Evolutionary conservation across 2,797 vertebrate genomes (phyloP).

Genomic region (Gymnoscopelus microlampas): DNA sequence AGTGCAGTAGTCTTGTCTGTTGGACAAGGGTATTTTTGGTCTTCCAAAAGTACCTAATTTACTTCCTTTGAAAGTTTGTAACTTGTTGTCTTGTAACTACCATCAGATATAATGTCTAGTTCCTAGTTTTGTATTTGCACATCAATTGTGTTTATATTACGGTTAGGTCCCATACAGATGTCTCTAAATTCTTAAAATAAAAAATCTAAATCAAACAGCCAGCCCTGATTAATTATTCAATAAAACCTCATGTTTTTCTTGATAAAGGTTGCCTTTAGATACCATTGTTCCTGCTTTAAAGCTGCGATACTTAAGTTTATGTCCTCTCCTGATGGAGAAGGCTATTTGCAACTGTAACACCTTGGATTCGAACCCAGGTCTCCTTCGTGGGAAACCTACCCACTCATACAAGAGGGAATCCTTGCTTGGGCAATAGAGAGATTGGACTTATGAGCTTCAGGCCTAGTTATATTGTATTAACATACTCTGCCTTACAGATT

Average conservation of each 20-base stretch:
- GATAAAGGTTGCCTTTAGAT: constrained; percentile 27
- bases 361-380: no score
- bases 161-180: no score
- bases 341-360: no score
- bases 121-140: not conserved
- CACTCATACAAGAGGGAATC: no score
- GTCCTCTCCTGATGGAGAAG: no score
- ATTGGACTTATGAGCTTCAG: no score
- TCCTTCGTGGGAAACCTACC: no score
- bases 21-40: constrained; percentile 1
- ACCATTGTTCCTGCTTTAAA: constrained; percentile 19
- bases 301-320: not conserved
- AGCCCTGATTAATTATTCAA: not conserved
- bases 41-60: no score
- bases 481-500: no score
- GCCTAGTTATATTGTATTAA: no score
- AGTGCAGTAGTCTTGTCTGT: constrained; percentile 16
- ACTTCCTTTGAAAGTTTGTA: not conserved
- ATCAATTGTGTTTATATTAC: no score
- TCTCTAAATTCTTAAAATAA: not conserved
- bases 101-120: not conserved
- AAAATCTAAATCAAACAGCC: not conserved
- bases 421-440: no score
- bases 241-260: constrained; percentile 19
- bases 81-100: not conserved